Evolutionary conservation across 2,888 invertebrate genomes (phyloP), one percentile per base, ranked within the genome.

Genomic region (Papilio gigon): DNA sequence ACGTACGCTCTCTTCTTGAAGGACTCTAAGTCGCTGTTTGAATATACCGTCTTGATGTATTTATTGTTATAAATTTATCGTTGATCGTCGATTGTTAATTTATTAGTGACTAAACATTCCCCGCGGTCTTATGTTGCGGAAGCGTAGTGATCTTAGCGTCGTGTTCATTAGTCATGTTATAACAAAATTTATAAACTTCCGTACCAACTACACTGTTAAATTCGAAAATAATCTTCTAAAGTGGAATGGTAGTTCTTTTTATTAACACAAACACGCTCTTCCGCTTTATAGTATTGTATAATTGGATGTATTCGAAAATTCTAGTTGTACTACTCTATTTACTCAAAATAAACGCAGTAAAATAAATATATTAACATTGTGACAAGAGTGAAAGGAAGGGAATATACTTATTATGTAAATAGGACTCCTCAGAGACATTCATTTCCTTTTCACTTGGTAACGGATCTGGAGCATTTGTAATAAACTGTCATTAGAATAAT

Each of bases 401-500:
- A 17, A 30, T 56, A 30, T 30, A 56, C 53, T 56, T 56, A 17
- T 56, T 56, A 56, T 56, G 53, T 56, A 56, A 56, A 56, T 56
- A 56, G 53, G 30, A 30, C 25, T 53, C 27, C 11, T 56, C 14
- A 8, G 25, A 60, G 58, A 65, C 40, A 58, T n/a, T 65, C 42
- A 56, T 65, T 44, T 58, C 58, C 30, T 14, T 42, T 30, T 58
- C 20, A 20, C 14, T 65, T 56, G 30, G 40, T 17, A 58, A 42
- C 20, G 53, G n/a, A 35, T 42, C 35, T 25, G n/a, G 53, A 33
- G 30, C 53, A 61, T 58, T 65, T 58, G 30, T 22, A 58, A 66
- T 71, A 64, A 60, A 63, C 56, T 72, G 60, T 70, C 69, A 70
- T 71, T 75, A 59, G 42, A 50, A 64, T 63, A 59, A 64, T 64